Conservation (phyloP, 1,140 invertebrate genomes). For the Maconellicoccus hirsutus region DNA sequence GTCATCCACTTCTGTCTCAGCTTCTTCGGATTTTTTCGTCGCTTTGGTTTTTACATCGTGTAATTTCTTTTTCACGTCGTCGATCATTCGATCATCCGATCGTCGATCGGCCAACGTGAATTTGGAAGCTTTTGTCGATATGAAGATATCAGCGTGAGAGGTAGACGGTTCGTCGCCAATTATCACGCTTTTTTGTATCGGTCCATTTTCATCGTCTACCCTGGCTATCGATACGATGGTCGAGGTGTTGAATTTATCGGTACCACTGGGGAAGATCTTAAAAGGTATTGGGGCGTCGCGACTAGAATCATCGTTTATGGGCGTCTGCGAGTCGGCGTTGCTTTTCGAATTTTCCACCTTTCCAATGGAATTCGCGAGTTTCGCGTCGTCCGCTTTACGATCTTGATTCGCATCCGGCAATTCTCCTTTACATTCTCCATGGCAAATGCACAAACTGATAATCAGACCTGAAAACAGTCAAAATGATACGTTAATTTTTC, state of each 20-base stretch:
- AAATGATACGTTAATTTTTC: no score
- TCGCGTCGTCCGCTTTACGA: background rate
- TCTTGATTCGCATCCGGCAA: background rate
- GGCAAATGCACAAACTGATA: background rate
- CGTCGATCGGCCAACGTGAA: background rate
- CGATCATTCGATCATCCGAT: background rate
- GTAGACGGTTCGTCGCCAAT: background rate
- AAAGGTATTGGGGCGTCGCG: background rate
- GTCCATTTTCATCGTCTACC: background rate
- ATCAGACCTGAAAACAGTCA: background rate
- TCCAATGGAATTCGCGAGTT: background rate
- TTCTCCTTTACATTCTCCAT: background rate
- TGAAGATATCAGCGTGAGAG: background rate
- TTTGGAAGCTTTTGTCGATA: background rate
- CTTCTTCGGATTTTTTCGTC: background rate
- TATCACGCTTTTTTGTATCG: background rate
- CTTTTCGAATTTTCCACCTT: no score
- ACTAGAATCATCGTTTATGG: background rate
- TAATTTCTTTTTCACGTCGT: background rate
- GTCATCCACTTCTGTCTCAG: background rate
- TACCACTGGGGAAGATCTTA: no score
- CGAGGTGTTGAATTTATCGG: no score
- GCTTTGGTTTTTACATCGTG: background rate
- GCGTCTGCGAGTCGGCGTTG: background rate
- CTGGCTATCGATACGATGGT: background rate